Percentiles rank a stretch among this genome's conserved stretches.
Evolutionary conservation across 1,140 invertebrate genomes (phyloP).

Genomic region (Zaprionus inermis): DNA sequence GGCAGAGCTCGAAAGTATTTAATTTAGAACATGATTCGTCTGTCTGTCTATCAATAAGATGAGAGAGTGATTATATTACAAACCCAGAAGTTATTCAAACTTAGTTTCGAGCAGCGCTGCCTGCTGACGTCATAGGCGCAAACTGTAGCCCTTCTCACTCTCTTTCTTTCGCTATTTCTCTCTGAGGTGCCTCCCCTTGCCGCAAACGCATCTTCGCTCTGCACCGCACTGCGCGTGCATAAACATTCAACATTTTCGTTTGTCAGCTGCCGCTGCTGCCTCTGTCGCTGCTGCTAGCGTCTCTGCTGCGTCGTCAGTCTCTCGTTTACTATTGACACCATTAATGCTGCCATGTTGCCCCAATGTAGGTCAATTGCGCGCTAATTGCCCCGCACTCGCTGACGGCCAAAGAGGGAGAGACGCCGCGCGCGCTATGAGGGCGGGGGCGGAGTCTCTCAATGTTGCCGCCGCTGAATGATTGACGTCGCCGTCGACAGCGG

Average conservation of each 20-base stretch:
- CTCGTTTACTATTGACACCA: constrained; percentile 83
- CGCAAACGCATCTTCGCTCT: constrained; percentile 8
- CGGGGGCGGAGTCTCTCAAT: constrained; percentile 53
- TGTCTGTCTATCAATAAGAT: too few species aligned
- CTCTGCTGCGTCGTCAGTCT: constrained; percentile 62
- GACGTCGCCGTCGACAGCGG: constrained; percentile 26
- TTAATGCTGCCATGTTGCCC: constrained; percentile 74
- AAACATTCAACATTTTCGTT: constrained; percentile 55
- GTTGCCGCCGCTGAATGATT: constrained; percentile 54
- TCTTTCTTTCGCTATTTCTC: constrained; percentile 9
- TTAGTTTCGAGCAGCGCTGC: too few species aligned
- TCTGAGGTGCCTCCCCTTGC: background rate
- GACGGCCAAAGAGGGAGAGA: constrained; percentile 44
- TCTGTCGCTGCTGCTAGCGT: constrained; percentile 10
- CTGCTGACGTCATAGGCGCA: constrained; percentile 15
- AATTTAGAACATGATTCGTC: too few species aligned
- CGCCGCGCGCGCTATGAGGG: constrained; percentile 12
- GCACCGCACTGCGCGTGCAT: constrained; percentile 34
- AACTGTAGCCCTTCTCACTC: background rate
- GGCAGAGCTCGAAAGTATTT: too few species aligned
- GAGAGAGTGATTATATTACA: too few species aligned
- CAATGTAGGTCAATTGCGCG: constrained; percentile 83
- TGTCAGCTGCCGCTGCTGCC: constrained; percentile 44
- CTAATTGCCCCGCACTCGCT: constrained; percentile 81
- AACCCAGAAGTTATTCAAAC: too few species aligned